Conservation (phyloP, 1,140 invertebrate genomes). For the Dryas iulia region DNA sequence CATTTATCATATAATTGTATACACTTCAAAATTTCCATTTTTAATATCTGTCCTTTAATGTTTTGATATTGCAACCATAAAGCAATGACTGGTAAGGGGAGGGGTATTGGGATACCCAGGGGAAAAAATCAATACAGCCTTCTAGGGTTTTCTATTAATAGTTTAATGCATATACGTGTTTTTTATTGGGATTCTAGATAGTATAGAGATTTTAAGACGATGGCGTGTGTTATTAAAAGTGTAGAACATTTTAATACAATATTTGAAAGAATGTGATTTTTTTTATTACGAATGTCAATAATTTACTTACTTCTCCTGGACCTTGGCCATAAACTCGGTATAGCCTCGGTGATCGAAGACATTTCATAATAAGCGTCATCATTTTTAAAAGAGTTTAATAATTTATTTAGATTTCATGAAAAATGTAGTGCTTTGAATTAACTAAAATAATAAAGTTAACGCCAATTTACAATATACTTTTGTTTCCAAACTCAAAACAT, state of each 20-base stretch:
- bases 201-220: neutral
- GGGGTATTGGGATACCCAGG: neutral
- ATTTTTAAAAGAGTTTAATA: slow-evolving; percentile 23
- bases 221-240: neutral
- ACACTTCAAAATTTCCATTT: too few relatives aligned
- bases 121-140: slow-evolving; percentile 17
- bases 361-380: slow-evolving; percentile 34
- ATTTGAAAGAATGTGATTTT: neutral
- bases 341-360: slow-evolving; percentile 48
- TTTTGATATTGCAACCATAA: neutral
- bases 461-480: neutral
- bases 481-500: neutral
- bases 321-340: slow-evolving; percentile 58
- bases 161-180: neutral
- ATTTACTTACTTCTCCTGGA: slow-evolving; percentile 43
- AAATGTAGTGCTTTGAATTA: neutral
- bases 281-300: neutral
- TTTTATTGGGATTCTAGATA: neutral
- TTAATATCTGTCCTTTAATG: neutral
- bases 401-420: neutral
- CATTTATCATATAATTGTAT: too few relatives aligned
- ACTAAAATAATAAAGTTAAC: neutral
- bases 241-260: neutral
- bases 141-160: neutral
- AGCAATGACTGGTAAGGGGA: neutral